These are phyloP conservation scores for Oncorhynchus clarkii DNA, from an alignment of 2,113 vertebrate genomes.

Conservation along the genomic window DNA sequence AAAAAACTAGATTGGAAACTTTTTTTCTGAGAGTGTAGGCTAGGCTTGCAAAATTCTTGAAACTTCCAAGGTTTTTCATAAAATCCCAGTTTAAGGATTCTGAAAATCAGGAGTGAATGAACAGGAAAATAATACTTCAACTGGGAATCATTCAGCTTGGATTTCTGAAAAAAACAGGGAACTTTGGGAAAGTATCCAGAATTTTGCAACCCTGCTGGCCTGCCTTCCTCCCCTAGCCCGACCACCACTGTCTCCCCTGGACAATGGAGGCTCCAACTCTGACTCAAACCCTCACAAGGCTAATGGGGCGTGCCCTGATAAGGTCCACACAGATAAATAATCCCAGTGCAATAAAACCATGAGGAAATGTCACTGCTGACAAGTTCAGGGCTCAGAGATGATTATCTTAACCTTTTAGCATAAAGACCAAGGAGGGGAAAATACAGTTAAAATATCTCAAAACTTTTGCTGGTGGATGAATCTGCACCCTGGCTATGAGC, in stretches of 20 bases:
- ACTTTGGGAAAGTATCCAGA: no score
- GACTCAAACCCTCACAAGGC: background rate
- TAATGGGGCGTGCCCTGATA: conserved; percentile 24
- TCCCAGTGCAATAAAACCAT: conserved; percentile 24
- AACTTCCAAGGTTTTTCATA: no score
- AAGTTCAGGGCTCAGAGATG: conserved; percentile 10
- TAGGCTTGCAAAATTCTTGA: no score
- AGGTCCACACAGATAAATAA: conserved; percentile 21
- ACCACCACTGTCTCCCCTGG: conserved; percentile 3
- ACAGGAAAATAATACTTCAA: no score
- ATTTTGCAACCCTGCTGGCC: background rate
- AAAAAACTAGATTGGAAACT: no score
- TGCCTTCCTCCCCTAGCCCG: background rate
- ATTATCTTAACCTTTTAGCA: conserved; percentile 4
- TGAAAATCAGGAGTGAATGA: no score
- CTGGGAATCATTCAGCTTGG: no score
- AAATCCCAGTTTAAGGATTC: no score
- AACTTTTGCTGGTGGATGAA: background rate
- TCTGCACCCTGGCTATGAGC: background rate
- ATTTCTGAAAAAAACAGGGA: no score
- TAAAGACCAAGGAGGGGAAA: background rate
- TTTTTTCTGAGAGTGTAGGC: no score
- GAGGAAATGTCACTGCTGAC: conserved; percentile 21
- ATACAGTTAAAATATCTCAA: no score
- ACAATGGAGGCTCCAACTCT: background rate